phyloP scores from a whole-genome alignment of 2,113 vertebrate species.

The Tychaedon coryphoeus region DNA sequence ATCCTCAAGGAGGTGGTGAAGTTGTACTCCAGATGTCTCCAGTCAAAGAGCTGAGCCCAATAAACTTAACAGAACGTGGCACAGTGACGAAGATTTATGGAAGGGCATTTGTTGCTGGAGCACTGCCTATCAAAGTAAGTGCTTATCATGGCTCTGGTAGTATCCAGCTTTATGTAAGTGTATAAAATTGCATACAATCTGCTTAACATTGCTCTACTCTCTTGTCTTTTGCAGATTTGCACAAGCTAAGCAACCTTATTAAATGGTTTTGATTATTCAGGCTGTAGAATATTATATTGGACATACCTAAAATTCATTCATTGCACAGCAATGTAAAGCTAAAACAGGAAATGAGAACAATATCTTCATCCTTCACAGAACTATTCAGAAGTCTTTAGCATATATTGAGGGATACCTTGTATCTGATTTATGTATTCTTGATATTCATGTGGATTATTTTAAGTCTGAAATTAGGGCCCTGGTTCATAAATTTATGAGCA shows the following conservation, averaged over 20 bases:
- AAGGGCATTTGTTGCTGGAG: constrained; percentile 91
- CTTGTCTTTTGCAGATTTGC: not conserved
- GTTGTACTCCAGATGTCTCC: constrained; percentile 83
- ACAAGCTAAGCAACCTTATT: not conserved
- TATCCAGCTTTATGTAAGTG: not conserved
- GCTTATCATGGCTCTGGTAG: not conserved
- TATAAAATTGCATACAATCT: not conserved
- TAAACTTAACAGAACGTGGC: constrained; percentile 88
- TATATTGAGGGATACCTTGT: not conserved
- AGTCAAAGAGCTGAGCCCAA: constrained; percentile 84
- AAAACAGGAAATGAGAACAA: not conserved
- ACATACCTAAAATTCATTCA: not conserved
- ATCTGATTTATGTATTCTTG: not conserved
- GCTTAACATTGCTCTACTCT: not conserved
- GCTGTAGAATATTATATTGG: not conserved
- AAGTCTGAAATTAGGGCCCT: not conserved
- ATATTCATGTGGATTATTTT: not conserved
- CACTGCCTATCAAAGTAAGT: constrained; percentile 90
- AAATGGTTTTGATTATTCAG: not conserved
- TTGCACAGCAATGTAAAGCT: not conserved
- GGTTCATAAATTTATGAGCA: not conserved
- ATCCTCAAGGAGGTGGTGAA: constrained; percentile 94
- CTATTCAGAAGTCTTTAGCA: not conserved
- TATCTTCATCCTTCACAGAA: not conserved
- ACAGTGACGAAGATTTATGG: constrained; percentile 93